Evolutionary conservation across 2,113 vertebrate genomes (phyloP), one percentile per base, ranked within the genome.

Genomic region (Eretmochelys imbricata): DNA sequence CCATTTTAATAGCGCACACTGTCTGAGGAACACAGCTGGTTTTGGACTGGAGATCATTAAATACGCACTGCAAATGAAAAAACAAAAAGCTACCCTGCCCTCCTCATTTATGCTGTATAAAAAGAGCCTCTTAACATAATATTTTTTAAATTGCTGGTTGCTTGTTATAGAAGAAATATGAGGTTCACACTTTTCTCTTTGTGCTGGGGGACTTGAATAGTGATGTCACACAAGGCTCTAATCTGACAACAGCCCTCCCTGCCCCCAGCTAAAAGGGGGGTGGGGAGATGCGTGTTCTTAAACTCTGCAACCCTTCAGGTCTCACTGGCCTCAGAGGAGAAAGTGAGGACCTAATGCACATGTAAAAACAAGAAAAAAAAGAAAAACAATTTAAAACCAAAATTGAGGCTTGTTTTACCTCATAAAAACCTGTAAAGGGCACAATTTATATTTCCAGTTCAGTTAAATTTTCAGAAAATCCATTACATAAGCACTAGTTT

Each of bases 401-500:
- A n/a, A 27, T 7, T 76, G 88, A 85, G 80, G 89, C 96, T 93
- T 95, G 97, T 89, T 97, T 95, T 93, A 84, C 95, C 93, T 94
- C 88, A 87, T 59, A 87, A 95, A 48, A 90, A 87, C 65, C 96
- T 93, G 65, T 19, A 83, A 96, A 97, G 93, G 95, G 94, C 96
- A 96, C 94, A 96, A 93, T 84, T 95, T 88, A 83, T 94, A 90
- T 95, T 97, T 96, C 90, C 89, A 93, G 85, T 96, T 97, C 89
- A 69, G 93, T 96, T 96, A 96, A 96, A 95, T 96, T 97, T 97
- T 97, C 95, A 95, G 81, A 95, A 83, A 88, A 92, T 35, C 84
- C 94, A 96, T 95, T 88, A 94, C 94, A 94, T 97, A 96, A 95
- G 94, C 65, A 92, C 85, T 87, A 89, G 62, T 95, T 95, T 96